Evolutionary conservation across 2,113 vertebrate species (phyloP), one percentile per base, ranked within the genome.

Genomic region (Callipepla squamata): DNA sequence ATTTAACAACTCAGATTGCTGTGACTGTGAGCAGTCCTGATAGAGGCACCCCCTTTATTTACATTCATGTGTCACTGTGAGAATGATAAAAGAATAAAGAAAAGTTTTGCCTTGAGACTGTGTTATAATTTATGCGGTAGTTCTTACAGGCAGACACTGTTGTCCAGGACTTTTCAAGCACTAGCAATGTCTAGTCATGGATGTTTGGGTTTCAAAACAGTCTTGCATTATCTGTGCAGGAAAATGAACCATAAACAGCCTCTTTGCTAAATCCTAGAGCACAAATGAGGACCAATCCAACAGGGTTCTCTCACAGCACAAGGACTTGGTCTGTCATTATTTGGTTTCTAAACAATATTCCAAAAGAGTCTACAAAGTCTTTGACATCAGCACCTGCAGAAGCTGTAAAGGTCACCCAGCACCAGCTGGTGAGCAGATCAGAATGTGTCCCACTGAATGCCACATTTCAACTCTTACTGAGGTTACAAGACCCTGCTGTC

Each of bases 31-130:
- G 55, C 61, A 78, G 51, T 25, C 7, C 5, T 6, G 2, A 14
- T 47, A 53, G 0, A 3, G 18, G 5, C 45, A 22, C 4, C 47
- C 6, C 0, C 11, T 0, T 0, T 44, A 47, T 61, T 87, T 70
- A n/a, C 17, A 44, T 58, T 86, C 30, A 17, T 4, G 0, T 38
- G 15, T 30, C 47, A 67, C 53, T 21, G 25, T 42, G 5, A 74
- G 26, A 53, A 8, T 0, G 0, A 11, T 83, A 59, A 53, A 7
- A 67, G 15, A 21, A 53, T 5, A 26, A 28, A 66, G 66, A 38
- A n/a, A 73, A 21, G 12, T 22, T 17, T 74, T 59, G 45, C 47
- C 61, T 51, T 51, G 38, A 89, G 34, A 89, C 6, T 7, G 32
- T 9, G 11, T 22, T 32, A 42, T 34, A 23, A 53, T 73, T 50